Conservation (phyloP, 2,888 invertebrate species). For the Drosophila diplacantha region DNA sequence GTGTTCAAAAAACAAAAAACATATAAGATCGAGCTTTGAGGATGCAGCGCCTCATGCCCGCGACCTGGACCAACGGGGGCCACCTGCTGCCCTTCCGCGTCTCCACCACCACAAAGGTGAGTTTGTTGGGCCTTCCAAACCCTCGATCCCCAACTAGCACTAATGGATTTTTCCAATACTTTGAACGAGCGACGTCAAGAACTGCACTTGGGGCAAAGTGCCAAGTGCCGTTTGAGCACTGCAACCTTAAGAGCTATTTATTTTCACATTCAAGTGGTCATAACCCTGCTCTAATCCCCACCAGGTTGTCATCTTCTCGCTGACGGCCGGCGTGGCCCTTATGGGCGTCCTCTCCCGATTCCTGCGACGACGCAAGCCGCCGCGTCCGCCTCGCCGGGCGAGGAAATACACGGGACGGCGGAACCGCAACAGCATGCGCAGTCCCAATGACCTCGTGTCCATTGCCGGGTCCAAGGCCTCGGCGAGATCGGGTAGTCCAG, state of each 20-base stretch:
- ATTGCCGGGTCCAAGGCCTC: slow-evolving; percentile 83
- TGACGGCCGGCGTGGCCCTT: slow-evolving; percentile 85
- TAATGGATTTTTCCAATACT: slow-evolving; percentile 3
- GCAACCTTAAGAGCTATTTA: not conserved
- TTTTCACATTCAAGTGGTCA: not conserved
- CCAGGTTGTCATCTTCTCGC: slow-evolving; percentile 78
- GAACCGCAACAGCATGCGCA: slow-evolving; percentile 81
- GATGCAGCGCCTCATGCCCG: slow-evolving; percentile 67
- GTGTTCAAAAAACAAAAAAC: slow-evolving; percentile 1
- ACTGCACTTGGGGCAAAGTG: not conserved
- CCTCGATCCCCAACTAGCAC: not conserved
- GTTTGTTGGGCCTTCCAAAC: not conserved
- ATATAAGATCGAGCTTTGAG: not conserved
- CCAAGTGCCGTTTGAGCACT: not conserved
- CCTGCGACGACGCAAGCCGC: slow-evolving; percentile 84
- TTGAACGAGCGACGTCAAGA: not conserved
- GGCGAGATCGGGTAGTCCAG: slow-evolving; percentile 80
- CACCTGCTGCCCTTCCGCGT: slow-evolving; percentile 74
- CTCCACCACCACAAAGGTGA: slow-evolving; percentile 77
- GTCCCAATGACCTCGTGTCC: slow-evolving; percentile 85
- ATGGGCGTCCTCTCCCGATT: slow-evolving; percentile 90
- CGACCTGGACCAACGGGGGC: slow-evolving; percentile 64
- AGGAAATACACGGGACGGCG: slow-evolving; percentile 81
- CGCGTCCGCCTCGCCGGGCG: slow-evolving; percentile 81
- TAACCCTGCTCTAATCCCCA: not conserved